Percentiles rank a stretch among this genome's conserved stretches.
Evolutionary conservation across 1,140 invertebrate genomes (phyloP).

Genomic region (Drosophila lacertosa): DNA sequence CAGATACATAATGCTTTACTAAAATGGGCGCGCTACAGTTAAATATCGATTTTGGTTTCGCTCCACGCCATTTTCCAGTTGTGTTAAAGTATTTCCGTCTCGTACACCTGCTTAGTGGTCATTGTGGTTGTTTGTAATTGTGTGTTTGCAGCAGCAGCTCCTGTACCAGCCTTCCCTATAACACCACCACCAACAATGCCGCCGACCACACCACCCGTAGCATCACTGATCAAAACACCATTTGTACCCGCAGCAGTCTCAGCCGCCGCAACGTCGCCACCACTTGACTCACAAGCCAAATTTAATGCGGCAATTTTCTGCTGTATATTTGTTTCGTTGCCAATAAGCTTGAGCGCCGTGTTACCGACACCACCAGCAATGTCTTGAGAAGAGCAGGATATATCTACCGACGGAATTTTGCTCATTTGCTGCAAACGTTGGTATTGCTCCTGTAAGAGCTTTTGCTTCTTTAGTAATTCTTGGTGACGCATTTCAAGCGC

Average conservation of each 20-base stretch:
- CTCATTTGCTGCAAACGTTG: constrained; percentile 93
- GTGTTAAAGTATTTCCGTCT: constrained; percentile 93
- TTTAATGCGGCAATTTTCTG: constrained; percentile 89
- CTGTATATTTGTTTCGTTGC: constrained; percentile 94
- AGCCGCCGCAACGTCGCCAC: constrained; percentile 85
- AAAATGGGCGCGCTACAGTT: constrained; percentile 20
- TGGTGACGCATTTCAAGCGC: constrained; percentile 93
- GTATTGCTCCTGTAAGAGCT: constrained; percentile 94
- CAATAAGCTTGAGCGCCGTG: constrained; percentile 92
- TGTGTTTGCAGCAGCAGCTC: constrained; percentile 41
- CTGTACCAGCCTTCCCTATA: constrained; percentile 21
- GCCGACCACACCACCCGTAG: constrained; percentile 72
- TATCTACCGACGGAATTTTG: constrained; percentile 87
- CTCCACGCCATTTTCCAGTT: constrained; percentile 80
- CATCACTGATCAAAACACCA: constrained; percentile 73
- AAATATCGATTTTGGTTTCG: constrained; percentile 83
- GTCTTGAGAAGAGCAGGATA: constrained; percentile 83
- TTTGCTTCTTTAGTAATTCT: constrained; percentile 93
- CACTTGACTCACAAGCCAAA: constrained; percentile 62
- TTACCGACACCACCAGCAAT: constrained; percentile 80
- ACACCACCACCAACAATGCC: constrained; percentile 55
- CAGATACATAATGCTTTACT: constrained; percentile 13
- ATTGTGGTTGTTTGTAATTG: constrained; percentile 47
- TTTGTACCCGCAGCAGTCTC: constrained; percentile 53
- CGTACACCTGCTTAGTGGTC: constrained; percentile 91